Evolutionary conservation across 2,113 vertebrate species (phyloP).

Genomic region (Pluvianellus socialis): DNA sequence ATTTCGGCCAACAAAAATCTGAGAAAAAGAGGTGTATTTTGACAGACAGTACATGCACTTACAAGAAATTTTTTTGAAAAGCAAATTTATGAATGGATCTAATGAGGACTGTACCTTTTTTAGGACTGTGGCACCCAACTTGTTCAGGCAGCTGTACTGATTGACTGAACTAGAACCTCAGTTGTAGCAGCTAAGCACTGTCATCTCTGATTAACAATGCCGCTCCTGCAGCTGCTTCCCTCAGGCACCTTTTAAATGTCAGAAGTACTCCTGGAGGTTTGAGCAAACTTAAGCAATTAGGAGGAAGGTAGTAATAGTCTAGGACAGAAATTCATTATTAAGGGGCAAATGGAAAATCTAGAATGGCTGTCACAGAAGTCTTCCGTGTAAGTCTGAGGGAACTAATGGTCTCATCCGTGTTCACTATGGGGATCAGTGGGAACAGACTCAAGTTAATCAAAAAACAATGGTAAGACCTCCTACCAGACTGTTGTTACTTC

Average conservation of each 20-base stretch:
- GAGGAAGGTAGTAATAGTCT: background rate
- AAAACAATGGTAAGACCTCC: fast-evolving
- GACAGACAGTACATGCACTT: background rate
- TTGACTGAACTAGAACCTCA: background rate
- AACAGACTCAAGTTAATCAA: background rate
- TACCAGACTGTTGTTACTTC: background rate
- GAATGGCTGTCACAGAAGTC: background rate
- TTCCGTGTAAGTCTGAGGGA: background rate
- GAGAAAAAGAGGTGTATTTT: background rate
- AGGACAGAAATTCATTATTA: background rate
- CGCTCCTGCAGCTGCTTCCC: background rate
- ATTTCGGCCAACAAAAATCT: background rate
- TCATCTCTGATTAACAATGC: background rate
- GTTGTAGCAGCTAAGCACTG: background rate
- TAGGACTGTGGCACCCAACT: background rate
- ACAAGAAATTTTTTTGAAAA: background rate
- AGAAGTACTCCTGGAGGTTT: background rate
- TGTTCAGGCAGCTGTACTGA: background rate
- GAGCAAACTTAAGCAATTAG: background rate
- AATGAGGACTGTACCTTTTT: background rate
- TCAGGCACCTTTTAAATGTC: fast-evolving
- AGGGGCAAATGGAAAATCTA: background rate
- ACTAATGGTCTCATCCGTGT: background rate
- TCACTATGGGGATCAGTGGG: background rate
- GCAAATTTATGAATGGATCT: background rate